Evolutionary conservation across 2,797 vertebrate genomes (phyloP), one percentile per base, ranked within the genome.

Genomic region (Eutrigla gurnardus): DNA sequence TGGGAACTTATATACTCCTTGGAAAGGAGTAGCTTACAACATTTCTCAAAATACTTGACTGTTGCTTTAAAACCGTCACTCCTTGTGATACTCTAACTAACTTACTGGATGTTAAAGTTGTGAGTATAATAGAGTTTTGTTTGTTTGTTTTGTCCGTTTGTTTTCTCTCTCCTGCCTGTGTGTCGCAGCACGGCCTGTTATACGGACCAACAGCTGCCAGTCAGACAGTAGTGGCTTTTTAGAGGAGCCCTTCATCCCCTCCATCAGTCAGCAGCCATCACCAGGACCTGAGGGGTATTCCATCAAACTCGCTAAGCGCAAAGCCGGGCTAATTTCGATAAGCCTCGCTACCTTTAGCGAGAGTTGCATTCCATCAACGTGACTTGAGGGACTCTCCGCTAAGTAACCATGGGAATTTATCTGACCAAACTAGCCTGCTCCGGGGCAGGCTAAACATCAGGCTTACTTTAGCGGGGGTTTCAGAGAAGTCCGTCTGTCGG

Each of bases 221-320:
- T 96, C 96, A 40, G 96, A 96, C 82, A 96, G 95, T 90, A 95
- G 95, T 33, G 95, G 95, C 0, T 97, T 97, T 87, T 83, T 92
- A 78, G 96, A 97, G 66, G 96, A 97, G 40, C 88, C 93, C 0
- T 81, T 74, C 0, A 89, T 96, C 13, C 90, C 90, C 3, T 62
- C 63, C 1, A 65, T 82, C 64, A 74, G 80, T 32, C 94, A 93
- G 75, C 82, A 85, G 65, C 46, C 70, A 5, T 73, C 65, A 50
- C 79, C 92, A 39, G 85, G 75, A 71, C 78, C 87, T 32, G n/a
- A n/a, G n/a, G n/a, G n/a, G n/a, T n/a, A n/a, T n/a, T n/a, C n/a
- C n/a, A n/a, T n/a, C n/a, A n/a, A n/a, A n/a, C n/a, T n/a, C n/a
- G n/a, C n/a, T n/a, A n/a, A n/a, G n/a, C n/a, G n/a, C n/a, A n/a